Evolutionary conservation across 2,888 invertebrate genomes (phyloP).

Genomic region (Nomada ferruginata): DNA sequence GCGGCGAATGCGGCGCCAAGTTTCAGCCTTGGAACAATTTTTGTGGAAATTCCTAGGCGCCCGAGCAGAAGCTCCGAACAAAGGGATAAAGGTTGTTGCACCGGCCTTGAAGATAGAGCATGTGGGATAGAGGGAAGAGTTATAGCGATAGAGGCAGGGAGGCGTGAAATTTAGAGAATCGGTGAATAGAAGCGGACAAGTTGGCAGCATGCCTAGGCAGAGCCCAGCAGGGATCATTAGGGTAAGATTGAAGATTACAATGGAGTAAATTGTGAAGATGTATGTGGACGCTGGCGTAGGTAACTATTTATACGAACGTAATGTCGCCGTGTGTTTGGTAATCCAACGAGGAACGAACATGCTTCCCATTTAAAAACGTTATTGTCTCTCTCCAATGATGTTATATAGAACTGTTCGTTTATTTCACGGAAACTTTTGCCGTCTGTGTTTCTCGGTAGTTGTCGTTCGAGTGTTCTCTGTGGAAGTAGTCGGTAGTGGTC

Average conservation of each 20-base stretch:
- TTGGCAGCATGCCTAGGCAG: conserved; percentile 32
- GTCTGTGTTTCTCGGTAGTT: neutral
- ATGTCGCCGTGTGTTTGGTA: neutral
- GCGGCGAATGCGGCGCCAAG: neutral
- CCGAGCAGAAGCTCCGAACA: neutral
- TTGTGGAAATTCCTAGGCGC: neutral
- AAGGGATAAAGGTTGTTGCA: conserved; percentile 28
- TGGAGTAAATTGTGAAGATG: conserved; percentile 27
- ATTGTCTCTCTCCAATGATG: neutral
- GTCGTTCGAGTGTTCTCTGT: neutral
- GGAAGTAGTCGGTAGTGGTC: neutral
- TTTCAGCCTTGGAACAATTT: neutral
- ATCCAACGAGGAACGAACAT: neutral
- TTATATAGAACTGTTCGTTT: too few species aligned
- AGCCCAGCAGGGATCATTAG: conserved; percentile 31
- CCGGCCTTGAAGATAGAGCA: neutral
- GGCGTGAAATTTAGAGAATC: conserved; percentile 33
- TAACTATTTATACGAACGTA: conserved; percentile 12
- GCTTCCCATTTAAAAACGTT: neutral
- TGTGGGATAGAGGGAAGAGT: conserved; percentile 7
- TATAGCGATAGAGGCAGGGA: neutral
- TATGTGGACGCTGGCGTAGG: neutral
- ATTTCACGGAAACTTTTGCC: conserved; percentile 5
- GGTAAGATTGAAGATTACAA: conserved; percentile 36
- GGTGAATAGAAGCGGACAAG: conserved; percentile 40